These are phyloP conservation scores for Leiothrix lutea DNA, from an alignment of 2,113 vertebrate species.

Conservation along the genomic window DNA sequence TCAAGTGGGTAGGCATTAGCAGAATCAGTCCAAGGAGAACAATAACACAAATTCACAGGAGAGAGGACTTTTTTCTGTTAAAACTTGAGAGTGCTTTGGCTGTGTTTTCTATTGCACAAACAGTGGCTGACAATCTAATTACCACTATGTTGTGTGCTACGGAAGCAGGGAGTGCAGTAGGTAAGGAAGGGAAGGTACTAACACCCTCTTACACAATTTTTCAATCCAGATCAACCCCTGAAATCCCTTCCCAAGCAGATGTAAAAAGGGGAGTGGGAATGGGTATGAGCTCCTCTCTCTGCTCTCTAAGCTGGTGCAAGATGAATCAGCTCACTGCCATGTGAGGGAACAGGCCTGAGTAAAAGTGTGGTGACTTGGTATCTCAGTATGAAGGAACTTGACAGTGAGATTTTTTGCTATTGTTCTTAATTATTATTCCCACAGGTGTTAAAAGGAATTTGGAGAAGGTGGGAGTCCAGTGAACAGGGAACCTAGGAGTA, in stretches of 20 bases:
- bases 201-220: not conserved
- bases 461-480: not conserved
- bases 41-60: not conserved
- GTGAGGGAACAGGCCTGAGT: accelerated
- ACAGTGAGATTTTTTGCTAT: not conserved
- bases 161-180: not conserved
- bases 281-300: not conserved
- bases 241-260: not conserved
- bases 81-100: not conserved
- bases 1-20: not conserved
- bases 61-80: not conserved
- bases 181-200: not conserved
- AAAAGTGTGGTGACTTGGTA: not conserved
- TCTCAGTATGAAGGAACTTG: not conserved
- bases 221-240: not conserved
- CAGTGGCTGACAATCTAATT: not conserved
- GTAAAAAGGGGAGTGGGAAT: not conserved
- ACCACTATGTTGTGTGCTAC: not conserved
- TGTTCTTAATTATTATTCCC: not conserved
- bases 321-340: not conserved
- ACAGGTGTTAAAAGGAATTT: not conserved
- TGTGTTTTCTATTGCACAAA: not conserved
- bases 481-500: not conserved
- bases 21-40: not conserved
- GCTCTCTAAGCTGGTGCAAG: not conserved